phyloP scores from a whole-genome alignment of 2,797 vertebrate genomes.

The Karalla daura region DNA sequence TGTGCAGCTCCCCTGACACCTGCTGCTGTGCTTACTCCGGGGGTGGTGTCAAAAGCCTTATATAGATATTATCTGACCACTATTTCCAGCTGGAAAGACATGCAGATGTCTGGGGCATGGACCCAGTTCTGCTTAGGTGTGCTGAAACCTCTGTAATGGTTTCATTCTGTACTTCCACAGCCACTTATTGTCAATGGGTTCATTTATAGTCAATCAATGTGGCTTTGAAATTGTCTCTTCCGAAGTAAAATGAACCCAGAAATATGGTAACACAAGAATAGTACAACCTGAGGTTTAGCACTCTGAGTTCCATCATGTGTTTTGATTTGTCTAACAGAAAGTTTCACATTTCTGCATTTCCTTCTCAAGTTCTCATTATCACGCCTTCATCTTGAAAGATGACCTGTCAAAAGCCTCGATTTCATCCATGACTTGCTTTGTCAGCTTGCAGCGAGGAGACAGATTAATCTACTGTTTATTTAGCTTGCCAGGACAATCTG shows the following conservation, averaged over 20 bases:
- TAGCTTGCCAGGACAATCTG: slow-evolving; percentile 66
- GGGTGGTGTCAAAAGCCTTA: slow-evolving; percentile 5
- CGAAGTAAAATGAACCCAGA: not conserved
- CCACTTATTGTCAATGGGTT: not conserved
- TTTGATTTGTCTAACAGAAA: slow-evolving; percentile 26
- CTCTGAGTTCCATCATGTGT: slow-evolving; percentile 21
- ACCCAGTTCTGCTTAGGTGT: not conserved
- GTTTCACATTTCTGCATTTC: slow-evolving; percentile 46
- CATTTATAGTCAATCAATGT: not conserved
- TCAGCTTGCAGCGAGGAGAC: slow-evolving; percentile 63
- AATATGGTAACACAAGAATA: not conserved
- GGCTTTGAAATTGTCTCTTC: not conserved
- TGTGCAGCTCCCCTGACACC: slow-evolving; percentile 73
- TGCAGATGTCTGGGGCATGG: slow-evolving; percentile 5
- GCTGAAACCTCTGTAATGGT: not conserved
- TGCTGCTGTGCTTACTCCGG: slow-evolving; percentile 71
- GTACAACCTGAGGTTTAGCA: not conserved
- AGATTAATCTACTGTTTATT: slow-evolving; percentile 77
- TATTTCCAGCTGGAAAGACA: slow-evolving; percentile 31
- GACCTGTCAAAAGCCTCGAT: slow-evolving; percentile 64
- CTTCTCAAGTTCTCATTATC: slow-evolving; percentile 52
- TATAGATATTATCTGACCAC: slow-evolving; percentile 41
- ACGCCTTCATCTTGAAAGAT: slow-evolving; percentile 54
- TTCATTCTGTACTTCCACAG: too few species aligned
- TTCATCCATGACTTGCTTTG: slow-evolving; percentile 67